Conservation (phyloP, 2,113 vertebrate genomes). For the Melanostigma gelatinosum region DNA sequence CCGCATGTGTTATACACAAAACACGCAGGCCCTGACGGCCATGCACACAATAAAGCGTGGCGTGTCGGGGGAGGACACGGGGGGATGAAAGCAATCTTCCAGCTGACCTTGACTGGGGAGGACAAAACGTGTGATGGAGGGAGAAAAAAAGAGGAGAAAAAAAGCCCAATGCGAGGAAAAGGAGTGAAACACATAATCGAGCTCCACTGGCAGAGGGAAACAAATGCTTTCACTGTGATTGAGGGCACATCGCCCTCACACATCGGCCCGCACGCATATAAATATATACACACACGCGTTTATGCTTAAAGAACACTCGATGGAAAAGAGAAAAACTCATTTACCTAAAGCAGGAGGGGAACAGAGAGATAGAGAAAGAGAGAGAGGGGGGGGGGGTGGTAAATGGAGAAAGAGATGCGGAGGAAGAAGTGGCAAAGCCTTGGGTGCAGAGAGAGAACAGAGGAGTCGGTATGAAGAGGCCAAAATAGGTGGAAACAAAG, state of each 20-base stretch:
- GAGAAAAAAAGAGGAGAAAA: slow-evolving; percentile 25
- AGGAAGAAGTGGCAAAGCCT: slow-evolving; percentile 14
- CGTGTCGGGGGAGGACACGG: slow-evolving; percentile 65
- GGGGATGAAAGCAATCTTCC: slow-evolving; percentile 82
- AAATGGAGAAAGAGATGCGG: slow-evolving; percentile 16
- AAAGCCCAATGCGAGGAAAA: slow-evolving; percentile 59
- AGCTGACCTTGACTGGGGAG: slow-evolving; percentile 78
- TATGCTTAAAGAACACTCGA: slow-evolving; percentile 28
- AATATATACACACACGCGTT: not conserved
- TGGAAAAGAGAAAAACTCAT: slow-evolving; percentile 57
- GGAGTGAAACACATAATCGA: slow-evolving; percentile 80
- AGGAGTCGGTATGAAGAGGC: slow-evolving; percentile 44
- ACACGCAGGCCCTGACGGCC: slow-evolving; percentile 41
- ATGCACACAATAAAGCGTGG: slow-evolving; percentile 66
- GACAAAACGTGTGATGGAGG: slow-evolving; percentile 66
- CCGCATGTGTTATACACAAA: slow-evolving; percentile 43
- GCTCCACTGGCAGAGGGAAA: slow-evolving; percentile 69
- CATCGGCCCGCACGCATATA: slow-evolving; percentile 16
- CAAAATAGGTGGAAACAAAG: slow-evolving; percentile 57
- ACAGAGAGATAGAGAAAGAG: not conserved
- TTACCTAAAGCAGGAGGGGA: slow-evolving; percentile 51
- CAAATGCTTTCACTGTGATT: slow-evolving; percentile 77
- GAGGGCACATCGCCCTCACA: slow-evolving; percentile 70
- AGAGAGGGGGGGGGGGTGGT: not conserved
- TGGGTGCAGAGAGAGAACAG: slow-evolving; percentile 37